Percentiles rank a stretch among this genome's conserved stretches.
Conservation (phyloP, 2,797 vertebrate species). For the Fratercula arctica region DNA sequence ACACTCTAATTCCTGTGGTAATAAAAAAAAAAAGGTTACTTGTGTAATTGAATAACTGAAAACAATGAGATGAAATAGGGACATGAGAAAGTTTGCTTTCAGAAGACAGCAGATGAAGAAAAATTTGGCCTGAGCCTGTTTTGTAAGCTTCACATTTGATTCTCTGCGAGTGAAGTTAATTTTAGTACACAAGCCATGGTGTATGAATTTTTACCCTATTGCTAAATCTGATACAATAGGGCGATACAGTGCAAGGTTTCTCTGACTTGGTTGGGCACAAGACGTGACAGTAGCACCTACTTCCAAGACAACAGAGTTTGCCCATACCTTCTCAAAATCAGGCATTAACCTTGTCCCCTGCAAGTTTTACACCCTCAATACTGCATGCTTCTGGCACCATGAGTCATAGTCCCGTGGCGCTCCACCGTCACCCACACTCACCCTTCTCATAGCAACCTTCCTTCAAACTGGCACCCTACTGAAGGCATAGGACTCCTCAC, state of each 20-base stretch:
- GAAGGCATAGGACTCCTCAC: background rate
- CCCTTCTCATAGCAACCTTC: background rate
- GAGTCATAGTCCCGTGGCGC: background rate
- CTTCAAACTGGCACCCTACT: background rate
- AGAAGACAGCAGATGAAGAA: background rate
- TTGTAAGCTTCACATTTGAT: background rate
- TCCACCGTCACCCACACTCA: background rate
- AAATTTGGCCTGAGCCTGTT: background rate
- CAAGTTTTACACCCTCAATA: background rate
- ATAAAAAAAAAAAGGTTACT: background rate
- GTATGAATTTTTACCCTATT: background rate
- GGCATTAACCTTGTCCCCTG: background rate
- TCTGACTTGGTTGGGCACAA: background rate
- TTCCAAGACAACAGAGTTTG: background rate
- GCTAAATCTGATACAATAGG: background rate
- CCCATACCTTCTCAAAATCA: background rate
- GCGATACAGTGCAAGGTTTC: background rate
- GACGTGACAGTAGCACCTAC: background rate
- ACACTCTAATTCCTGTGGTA: background rate
- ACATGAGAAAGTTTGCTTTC: background rate
- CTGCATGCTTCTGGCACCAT: background rate
- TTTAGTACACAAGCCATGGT: background rate
- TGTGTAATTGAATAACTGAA: background rate
- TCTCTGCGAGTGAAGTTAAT: background rate
- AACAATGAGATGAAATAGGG: background rate